Evolutionary conservation across 1,140 invertebrate genomes (phyloP).

Genomic region (Drosophila guanche): DNA sequence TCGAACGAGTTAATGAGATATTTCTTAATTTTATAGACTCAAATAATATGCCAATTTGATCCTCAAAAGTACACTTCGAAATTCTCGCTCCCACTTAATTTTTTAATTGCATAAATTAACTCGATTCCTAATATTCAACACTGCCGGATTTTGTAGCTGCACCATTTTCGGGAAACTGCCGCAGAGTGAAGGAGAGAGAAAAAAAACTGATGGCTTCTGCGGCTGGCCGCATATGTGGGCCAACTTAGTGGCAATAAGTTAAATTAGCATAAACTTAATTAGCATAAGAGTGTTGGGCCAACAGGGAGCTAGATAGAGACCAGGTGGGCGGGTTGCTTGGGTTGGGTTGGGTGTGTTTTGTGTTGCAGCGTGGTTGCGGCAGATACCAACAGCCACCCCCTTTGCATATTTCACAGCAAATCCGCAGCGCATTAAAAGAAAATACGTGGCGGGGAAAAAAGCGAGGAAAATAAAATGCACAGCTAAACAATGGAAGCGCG

Average conservation of each 20-base stretch:
- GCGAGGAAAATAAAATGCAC: conserved; percentile 40
- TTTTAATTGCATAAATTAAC: conserved; percentile 70
- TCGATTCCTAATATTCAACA: conserved; percentile 14
- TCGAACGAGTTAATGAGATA: no score
- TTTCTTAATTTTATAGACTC: no score
- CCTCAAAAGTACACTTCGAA: not conserved
- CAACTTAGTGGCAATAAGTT: conserved; percentile 81
- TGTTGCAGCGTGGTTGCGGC: no score
- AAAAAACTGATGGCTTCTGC: conserved; percentile 46
- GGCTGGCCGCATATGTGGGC: conserved; percentile 79
- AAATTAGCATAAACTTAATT: conserved; percentile 82
- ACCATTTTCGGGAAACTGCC: conserved; percentile 21
- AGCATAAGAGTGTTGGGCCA: conserved; percentile 78
- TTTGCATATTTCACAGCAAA: conserved; percentile 73
- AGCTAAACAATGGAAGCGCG: conserved; percentile 71
- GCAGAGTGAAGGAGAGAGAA: not conserved
- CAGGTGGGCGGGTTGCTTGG: conserved; percentile 22
- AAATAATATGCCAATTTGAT: no score
- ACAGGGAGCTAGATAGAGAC: conserved; percentile 57
- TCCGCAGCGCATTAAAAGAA: conserved; percentile 80
- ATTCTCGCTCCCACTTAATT: conserved; percentile 20
- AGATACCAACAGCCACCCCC: not conserved
- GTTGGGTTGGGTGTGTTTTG: not conserved
- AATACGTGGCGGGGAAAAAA: conserved; percentile 73
- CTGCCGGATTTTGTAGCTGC: conserved; percentile 7